Evolutionary conservation across 2,888 invertebrate genomes (phyloP).

Genomic region (Nomada fabriciana): DNA sequence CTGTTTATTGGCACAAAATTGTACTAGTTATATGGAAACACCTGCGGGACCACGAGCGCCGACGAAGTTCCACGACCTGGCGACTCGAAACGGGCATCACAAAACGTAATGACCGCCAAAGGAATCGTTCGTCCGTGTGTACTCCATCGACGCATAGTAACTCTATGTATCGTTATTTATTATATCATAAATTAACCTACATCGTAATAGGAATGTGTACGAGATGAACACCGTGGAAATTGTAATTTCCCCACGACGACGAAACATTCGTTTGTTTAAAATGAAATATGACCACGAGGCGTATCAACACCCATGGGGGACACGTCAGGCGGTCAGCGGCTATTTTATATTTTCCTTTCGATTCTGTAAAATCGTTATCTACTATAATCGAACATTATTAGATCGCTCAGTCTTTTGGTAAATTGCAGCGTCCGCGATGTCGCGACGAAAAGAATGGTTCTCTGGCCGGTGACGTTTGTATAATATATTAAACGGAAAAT

Average conservation of each 20-base stretch:
- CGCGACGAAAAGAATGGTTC: conserved; percentile 46
- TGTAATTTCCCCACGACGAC: conserved; percentile 18
- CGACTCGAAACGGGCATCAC: neutral
- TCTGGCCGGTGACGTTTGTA: conserved; percentile 24
- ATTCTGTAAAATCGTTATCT: conserved; percentile 59
- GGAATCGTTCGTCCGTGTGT: conserved; percentile 7
- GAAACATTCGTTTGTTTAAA: conserved; percentile 41
- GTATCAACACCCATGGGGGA: neutral
- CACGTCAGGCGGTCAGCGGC: conserved; percentile 9
- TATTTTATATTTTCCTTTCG: conserved; percentile 18
- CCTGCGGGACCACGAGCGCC: conserved; percentile 57
- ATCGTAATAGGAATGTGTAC: conserved; percentile 72
- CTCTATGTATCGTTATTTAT: conserved; percentile 54
- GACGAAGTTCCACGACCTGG: conserved; percentile 34
- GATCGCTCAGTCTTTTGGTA: conserved; percentile 80
- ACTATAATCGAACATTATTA: conserved; percentile 72
- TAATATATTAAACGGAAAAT: conserved; percentile 14
- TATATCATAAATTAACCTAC: conserved; percentile 71
- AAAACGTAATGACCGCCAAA: neutral
- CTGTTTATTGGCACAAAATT: conserved; percentile 82
- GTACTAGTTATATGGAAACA: conserved; percentile 80
- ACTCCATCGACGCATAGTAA: conserved; percentile 35
- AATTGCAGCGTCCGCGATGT: conserved; percentile 74
- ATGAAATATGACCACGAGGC: no score
- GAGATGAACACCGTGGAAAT: conserved; percentile 41